Evolutionary conservation across 2,888 invertebrate genomes (phyloP).

Genomic region (Furcula furcula): DNA sequence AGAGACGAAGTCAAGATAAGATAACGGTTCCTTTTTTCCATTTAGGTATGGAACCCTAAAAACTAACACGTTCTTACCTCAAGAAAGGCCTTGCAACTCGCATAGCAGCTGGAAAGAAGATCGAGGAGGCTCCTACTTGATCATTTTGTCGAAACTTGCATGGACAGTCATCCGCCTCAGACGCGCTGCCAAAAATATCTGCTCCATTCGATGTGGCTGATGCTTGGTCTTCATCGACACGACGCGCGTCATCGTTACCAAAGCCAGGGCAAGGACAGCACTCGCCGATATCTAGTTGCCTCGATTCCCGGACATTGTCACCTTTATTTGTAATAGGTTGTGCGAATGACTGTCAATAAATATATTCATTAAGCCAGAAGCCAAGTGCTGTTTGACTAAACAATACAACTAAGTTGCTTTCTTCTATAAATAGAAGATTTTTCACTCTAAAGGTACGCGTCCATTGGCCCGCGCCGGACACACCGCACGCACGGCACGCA

Average conservation of each 20-base stretch:
- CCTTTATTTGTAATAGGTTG: slow-evolving; percentile 38
- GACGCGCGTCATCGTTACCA: slow-evolving; percentile 8
- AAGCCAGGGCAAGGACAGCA: slow-evolving; percentile 60
- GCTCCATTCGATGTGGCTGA: slow-evolving; percentile 1
- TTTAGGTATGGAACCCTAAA: too few relatives aligned
- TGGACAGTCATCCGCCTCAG: slow-evolving; percentile 42
- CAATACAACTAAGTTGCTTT: not conserved
- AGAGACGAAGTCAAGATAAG: not conserved
- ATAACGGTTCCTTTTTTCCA: not conserved
- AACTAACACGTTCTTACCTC: slow-evolving; percentile 33
- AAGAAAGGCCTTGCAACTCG: slow-evolving; percentile 36
- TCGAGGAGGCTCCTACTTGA: slow-evolving; percentile 53
- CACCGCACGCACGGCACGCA: too few relatives aligned
- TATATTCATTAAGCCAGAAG: not conserved
- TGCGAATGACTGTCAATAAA: slow-evolving; percentile 40
- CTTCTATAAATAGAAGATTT: not conserved
- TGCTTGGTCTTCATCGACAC: not conserved
- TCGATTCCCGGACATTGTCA: slow-evolving; percentile 23
- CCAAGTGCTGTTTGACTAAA: not conserved
- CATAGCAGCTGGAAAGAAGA: slow-evolving; percentile 45
- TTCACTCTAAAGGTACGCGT: not conserved
- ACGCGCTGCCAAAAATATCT: slow-evolving; percentile 9
- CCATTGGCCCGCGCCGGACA: too few relatives aligned
- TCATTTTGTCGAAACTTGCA: slow-evolving; percentile 45
- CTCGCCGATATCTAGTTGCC: slow-evolving; percentile 37